A percentile compares a stretch with the other conserved stretches of the same genome.
Evolutionary conservation across 2,113 vertebrate genomes (phyloP).

Genomic region (Larimichthys polyactis): DNA sequence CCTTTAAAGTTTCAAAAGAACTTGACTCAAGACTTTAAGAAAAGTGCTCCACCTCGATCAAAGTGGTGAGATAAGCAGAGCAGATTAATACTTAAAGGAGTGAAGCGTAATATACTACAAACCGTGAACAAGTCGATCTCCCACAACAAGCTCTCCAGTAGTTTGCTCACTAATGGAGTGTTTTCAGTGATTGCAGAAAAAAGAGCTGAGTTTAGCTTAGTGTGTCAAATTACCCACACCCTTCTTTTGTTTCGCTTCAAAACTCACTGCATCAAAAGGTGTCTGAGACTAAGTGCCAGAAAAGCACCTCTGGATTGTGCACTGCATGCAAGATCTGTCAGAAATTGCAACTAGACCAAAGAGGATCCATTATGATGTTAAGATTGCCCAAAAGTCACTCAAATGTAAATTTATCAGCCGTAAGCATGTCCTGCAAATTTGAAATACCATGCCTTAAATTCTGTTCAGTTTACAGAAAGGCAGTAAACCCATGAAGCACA

Average conservation of each 20-base stretch:
- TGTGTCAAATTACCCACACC: slow-evolving; percentile 47
- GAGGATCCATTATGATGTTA: neutral
- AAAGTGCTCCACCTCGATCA: slow-evolving; percentile 57
- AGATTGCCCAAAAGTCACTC: neutral
- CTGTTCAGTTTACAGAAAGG: neutral
- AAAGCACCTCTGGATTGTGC: slow-evolving; percentile 30
- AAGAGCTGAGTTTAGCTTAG: slow-evolving; percentile 40
- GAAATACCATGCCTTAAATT: neutral
- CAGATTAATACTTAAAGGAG: slow-evolving; percentile 60
- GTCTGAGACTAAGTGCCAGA: slow-evolving; percentile 40
- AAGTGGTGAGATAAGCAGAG: slow-evolving; percentile 52
- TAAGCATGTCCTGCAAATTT: neutral
- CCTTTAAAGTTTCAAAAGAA: slow-evolving; percentile 49
- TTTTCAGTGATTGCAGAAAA: slow-evolving; percentile 43
- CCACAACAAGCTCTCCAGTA: slow-evolving; percentile 39
- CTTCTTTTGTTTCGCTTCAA: slow-evolving; percentile 44
- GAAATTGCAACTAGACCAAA: slow-evolving; percentile 37
- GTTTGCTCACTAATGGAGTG: slow-evolving; percentile 60
- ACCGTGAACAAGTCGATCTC: slow-evolving; percentile 45
- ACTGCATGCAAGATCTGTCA: slow-evolving; percentile 24
- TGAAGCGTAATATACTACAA: slow-evolving; percentile 46
- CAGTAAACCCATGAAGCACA: neutral
- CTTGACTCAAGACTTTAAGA: slow-evolving; percentile 32
- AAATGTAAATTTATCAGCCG: slow-evolving; percentile 13
- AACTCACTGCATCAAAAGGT: slow-evolving; percentile 56